Evolutionary conservation across 2,113 vertebrate species (phyloP).

Genomic region (Prochilodus magdalenae): DNA sequence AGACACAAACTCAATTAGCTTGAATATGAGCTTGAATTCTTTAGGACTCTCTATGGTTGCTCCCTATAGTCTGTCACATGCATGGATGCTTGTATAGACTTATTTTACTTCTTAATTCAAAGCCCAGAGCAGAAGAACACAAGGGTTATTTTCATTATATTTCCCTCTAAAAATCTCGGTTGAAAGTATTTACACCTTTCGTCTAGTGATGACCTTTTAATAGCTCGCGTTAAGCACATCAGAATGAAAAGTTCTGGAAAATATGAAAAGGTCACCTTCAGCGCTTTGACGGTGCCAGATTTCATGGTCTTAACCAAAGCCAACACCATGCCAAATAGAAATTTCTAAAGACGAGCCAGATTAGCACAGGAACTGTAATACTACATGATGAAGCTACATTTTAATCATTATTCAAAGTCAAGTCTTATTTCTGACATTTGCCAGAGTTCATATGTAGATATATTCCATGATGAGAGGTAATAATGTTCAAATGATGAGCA

Average conservation of each 20-base stretch:
- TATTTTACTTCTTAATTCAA: slow-evolving; percentile 43
- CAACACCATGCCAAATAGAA: not conserved
- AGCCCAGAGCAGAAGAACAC: slow-evolving; percentile 29
- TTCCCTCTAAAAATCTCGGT: slow-evolving; percentile 35
- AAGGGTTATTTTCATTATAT: slow-evolving; percentile 51
- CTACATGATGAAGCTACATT: not conserved
- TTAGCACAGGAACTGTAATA: slow-evolving; percentile 10
- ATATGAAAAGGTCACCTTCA: slow-evolving; percentile 53
- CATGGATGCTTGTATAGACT: slow-evolving; percentile 30
- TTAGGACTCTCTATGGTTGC: slow-evolving; percentile 50
- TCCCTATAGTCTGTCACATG: slow-evolving; percentile 24
- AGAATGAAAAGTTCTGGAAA: slow-evolving; percentile 52
- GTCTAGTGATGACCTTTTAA: slow-evolving; percentile 53
- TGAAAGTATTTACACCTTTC: slow-evolving; percentile 43
- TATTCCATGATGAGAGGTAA: too few relatives aligned
- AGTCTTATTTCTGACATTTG: slow-evolving; percentile 20
- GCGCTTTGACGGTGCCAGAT: not conserved
- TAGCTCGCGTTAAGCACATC: slow-evolving; percentile 48
- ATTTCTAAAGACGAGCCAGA: slow-evolving; percentile 5
- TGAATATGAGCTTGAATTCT: slow-evolving; percentile 61
- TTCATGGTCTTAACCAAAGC: slow-evolving; percentile 44
- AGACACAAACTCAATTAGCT: slow-evolving; percentile 71
- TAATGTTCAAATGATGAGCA: slow-evolving; percentile 5
- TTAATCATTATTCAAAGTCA: not conserved
- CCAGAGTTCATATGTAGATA: too few relatives aligned